A percentile compares a stretch with the other conserved stretches of the same genome.
Conservation (phyloP, 2,888 invertebrate genomes). For the Plebejus argus region DNA sequence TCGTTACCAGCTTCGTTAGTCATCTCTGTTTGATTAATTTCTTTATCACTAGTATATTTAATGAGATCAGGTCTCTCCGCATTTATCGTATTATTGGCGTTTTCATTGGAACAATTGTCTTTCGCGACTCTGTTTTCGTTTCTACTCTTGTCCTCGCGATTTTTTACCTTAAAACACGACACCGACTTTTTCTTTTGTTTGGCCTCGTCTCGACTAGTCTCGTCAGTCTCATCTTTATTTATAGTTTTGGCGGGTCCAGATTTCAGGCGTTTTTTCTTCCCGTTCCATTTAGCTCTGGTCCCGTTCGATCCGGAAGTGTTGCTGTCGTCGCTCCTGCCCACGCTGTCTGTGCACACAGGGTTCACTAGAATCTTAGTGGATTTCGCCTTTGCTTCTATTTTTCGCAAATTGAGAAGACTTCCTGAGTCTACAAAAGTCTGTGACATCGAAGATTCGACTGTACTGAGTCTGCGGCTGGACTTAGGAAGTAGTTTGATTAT, state of each 20-base stretch:
- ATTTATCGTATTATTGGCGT: slow-evolving; percentile 66
- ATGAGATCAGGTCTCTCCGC: slow-evolving; percentile 67
- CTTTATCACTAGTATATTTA: slow-evolving; percentile 64
- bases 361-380: slow-evolving; percentile 77
- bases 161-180: slow-evolving; percentile 77
- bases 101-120: slow-evolving; percentile 73
- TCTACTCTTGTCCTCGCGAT: slow-evolving; percentile 65
- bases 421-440: slow-evolving; percentile 62
- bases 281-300: slow-evolving; percentile 67
- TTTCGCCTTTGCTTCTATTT: slow-evolving; percentile 73
- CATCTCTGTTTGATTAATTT: slow-evolving; percentile 63
- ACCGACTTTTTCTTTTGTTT: slow-evolving; percentile 71
- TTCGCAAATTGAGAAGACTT: slow-evolving; percentile 67
- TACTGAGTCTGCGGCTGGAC: slow-evolving; percentile 57
- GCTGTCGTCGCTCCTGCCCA: slow-evolving; percentile 70
- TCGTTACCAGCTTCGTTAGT: slow-evolving; percentile 51
- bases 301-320: slow-evolving; percentile 51
- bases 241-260: slow-evolving; percentile 54
- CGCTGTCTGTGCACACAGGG: slow-evolving; percentile 70
- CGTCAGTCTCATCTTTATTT: slow-evolving; percentile 52
- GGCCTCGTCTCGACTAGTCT: slow-evolving; percentile 62
- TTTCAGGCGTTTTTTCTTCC: slow-evolving; percentile 74
- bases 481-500: slow-evolving; percentile 61
- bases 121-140: slow-evolving; percentile 65
- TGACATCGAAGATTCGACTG: slow-evolving; percentile 60